These are phyloP conservation scores for Schizotus pectinicornis DNA, from an alignment of 2,888 invertebrate genomes.

Conservation along the genomic window DNA sequence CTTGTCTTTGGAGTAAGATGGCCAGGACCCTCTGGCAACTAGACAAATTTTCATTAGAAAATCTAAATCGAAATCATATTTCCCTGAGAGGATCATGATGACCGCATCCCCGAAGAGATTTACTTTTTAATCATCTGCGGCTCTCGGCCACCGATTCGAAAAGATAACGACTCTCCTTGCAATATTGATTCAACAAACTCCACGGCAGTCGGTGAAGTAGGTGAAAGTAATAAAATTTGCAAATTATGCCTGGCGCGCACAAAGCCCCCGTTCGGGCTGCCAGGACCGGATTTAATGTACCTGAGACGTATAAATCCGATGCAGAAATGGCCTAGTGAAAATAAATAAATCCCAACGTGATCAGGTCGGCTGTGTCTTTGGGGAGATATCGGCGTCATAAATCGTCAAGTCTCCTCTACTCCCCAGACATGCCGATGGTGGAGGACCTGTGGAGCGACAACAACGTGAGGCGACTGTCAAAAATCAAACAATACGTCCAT, in stretches of 20 bases:
- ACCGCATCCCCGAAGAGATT: not conserved
- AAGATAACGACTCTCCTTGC: too few relatives aligned
- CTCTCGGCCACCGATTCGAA: too few relatives aligned
- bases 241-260: conserved; percentile 20
- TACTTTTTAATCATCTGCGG: not conserved
- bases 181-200: too few relatives aligned
- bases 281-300: conserved; percentile 17
- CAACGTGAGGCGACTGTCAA: conserved; percentile 26
- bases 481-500: conserved; percentile 18
- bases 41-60: too few relatives aligned
- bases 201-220: not conserved
- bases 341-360: conserved; percentile 44
- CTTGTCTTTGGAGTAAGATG: too few relatives aligned
- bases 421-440: conserved; percentile 13
- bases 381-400: conserved; percentile 40
- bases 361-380: conserved; percentile 35
- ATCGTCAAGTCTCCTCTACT: conserved; percentile 33
- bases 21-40: too few relatives aligned
- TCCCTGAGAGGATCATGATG: too few relatives aligned
- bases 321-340: conserved; percentile 39
- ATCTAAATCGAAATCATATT: too few relatives aligned
- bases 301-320: conserved; percentile 37
- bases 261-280: conserved; percentile 4
- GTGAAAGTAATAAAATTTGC: conserved; percentile 13
- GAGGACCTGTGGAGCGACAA: conserved; percentile 31